Evolutionary conservation across 2,113 vertebrate genomes (phyloP), one percentile per base, ranked within the genome.

Genomic region (Chauna torquata): DNA sequence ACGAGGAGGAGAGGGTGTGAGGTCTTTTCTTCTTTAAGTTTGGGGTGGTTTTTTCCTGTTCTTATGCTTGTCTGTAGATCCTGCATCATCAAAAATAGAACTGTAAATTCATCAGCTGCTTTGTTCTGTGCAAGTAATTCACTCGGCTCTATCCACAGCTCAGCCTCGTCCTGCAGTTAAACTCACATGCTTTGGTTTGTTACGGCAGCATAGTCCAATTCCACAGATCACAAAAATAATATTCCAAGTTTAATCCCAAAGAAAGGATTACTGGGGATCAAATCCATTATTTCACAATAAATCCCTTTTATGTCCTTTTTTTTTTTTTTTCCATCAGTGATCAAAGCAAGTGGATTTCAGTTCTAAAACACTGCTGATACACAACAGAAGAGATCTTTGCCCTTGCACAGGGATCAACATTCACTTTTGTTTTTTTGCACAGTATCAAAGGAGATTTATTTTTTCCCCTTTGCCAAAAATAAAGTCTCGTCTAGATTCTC

Each of bases 161-260:
- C 88, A 70, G 4, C 71, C 65, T 81, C 88, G 64, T 90, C 88
- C 92, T 94, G 82, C 93, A 96, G 88, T 47, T 77, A 47, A 32
- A 55, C 85, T 94, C 96, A 96, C 79, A 66, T 90, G 90, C 76
- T 86, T 75, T 38, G 66, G 52, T 88, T 66, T 88, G 76, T 93
- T 88, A 72, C 0, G 24, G 68, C 88, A 95, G 82, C 68, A 22
- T 11, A 38, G 66, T 71, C 82, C 90, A 91, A 94, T 94, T 96
- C 92, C 85, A 93, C 92, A 66, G 79, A 95, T 92, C 96, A 90
- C 87, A 94, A 86, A 97, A 92, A 94, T 92, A 91, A 95, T 95
- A 97, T 95, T 93, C 79, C 90, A 58, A 90, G 78, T 70, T 79
- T 93, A 93, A 96, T 92, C 91, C 85, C 85, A 88, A 55, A 88